Percentiles rank a stretch among this genome's conserved stretches.
These are phyloP conservation scores for Rhagoletis pomonella DNA, from an alignment of 1,140 invertebrate genomes.

Conservation along the genomic window DNA sequence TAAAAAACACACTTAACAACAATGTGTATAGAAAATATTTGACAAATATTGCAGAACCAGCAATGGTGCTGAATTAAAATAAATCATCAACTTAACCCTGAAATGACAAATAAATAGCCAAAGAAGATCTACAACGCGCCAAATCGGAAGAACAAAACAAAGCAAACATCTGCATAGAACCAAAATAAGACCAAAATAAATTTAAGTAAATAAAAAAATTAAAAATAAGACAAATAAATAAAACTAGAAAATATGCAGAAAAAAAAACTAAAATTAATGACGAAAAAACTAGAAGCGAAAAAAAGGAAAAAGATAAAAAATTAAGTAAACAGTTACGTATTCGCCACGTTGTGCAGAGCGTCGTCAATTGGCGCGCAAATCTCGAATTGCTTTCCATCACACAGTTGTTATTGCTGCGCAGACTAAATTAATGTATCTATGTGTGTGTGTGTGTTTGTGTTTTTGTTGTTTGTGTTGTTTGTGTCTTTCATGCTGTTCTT, in stretches of 20 bases:
- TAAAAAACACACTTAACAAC: too few species aligned
- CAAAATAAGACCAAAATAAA: neutral
- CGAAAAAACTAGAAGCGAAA: neutral
- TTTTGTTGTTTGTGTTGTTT: neutral
- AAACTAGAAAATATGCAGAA: neutral
- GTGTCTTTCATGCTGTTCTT: neutral
- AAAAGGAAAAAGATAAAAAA: neutral
- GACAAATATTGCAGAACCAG: too few species aligned
- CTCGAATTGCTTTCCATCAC: conserved; percentile 6
- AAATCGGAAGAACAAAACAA: neutral
- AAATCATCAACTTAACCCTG: neutral
- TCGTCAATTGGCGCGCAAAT: neutral
- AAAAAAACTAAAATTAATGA: neutral
- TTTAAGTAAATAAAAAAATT: neutral
- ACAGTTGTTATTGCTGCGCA: conserved; percentile 7
- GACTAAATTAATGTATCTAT: neutral
- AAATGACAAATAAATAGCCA: neutral
- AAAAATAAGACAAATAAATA: neutral
- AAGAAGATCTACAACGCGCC: neutral
- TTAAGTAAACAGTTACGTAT: conserved; percentile 38
- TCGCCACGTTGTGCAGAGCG: neutral
- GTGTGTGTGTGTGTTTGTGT: neutral
- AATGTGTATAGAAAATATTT: too few species aligned
- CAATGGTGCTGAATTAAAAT: neutral
- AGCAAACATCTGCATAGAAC: neutral